These are phyloP conservation scores for Paracanthobrama guichenoti DNA, from an alignment of 2,113 vertebrate genomes.

Conservation along the genomic window DNA sequence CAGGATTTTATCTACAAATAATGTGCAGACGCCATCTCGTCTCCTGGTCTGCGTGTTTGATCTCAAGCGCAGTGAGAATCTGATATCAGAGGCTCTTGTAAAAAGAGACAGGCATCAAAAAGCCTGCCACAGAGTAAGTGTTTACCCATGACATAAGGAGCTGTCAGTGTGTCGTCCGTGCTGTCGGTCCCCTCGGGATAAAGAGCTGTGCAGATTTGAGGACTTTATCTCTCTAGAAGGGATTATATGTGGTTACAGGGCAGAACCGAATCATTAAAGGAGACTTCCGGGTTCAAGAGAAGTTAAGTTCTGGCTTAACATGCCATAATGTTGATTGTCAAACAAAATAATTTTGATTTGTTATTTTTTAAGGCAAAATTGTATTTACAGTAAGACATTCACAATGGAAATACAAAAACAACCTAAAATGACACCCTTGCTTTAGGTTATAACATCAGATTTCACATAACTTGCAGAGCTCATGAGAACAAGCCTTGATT, in stretches of 20 bases:
- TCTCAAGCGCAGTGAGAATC: slow-evolving; percentile 47
- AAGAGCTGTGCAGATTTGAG: slow-evolving; percentile 42
- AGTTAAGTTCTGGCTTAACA: background rate
- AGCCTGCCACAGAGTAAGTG: slow-evolving; percentile 44
- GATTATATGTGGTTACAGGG: slow-evolving; percentile 22
- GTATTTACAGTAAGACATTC: background rate
- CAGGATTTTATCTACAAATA: slow-evolving; percentile 57
- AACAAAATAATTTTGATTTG: background rate
- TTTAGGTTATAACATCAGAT: slow-evolving; percentile 13
- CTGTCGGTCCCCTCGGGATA: slow-evolving; percentile 34
- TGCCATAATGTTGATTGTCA: background rate
- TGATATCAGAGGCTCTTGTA: slow-evolving; percentile 55
- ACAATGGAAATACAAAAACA: background rate
- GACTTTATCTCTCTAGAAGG: slow-evolving; percentile 52
- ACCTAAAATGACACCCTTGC: background rate
- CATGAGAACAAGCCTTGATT: background rate
- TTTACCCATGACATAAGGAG: slow-evolving; percentile 53
- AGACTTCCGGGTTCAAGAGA: slow-evolving; percentile 11
- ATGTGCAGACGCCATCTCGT: slow-evolving; percentile 55
- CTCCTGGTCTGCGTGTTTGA: slow-evolving; percentile 52
- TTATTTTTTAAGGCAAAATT: background rate
- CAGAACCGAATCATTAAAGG: slow-evolving; percentile 24
- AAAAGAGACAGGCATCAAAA: slow-evolving; percentile 46
- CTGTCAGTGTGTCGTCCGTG: slow-evolving; percentile 53
- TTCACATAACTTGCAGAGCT: slow-evolving; percentile 16